Evolutionary conservation across 2,888 invertebrate species (phyloP).

Genomic region (Caenorhabditis afra): DNA sequence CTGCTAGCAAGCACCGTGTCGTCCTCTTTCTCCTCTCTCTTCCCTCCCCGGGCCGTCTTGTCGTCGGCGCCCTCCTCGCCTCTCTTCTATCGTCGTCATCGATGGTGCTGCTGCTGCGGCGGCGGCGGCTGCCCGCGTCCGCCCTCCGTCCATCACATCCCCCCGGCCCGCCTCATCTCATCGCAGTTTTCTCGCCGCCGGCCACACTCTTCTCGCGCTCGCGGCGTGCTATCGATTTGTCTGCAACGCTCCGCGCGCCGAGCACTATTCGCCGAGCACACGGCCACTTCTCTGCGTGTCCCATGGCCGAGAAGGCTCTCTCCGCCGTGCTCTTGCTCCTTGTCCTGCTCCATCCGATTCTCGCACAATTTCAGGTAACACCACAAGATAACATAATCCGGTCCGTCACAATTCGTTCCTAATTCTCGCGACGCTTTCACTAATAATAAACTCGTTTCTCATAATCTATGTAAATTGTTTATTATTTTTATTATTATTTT

Average conservation of each 20-base stretch:
- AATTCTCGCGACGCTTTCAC: neutral
- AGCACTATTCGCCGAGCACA: conserved; percentile 21
- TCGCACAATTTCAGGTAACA: conserved; percentile 57
- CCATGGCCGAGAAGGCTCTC: conserved; percentile 25
- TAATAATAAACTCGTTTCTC: conserved; percentile 5
- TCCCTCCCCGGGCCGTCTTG: conserved; percentile 7
- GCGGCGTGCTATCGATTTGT: conserved; percentile 27
- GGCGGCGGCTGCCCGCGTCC: conserved; percentile 1
- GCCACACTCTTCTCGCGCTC: conserved; percentile 17
- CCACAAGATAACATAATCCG: neutral
- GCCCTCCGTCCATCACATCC: conserved; percentile 15
- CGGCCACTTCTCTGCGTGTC: conserved; percentile 13
- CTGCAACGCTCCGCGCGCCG: conserved; percentile 17
- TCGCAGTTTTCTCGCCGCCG: conserved; percentile 15
- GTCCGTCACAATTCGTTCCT: neutral
- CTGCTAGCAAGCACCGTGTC: conserved; percentile 19
- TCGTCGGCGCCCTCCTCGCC: conserved; percentile 12
- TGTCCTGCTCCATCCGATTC: conserved; percentile 22
- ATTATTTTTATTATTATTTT: neutral
- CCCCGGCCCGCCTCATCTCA: conserved; percentile 7
- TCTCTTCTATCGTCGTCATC: conserved; percentile 28
- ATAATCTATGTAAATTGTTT: conserved; percentile 1
- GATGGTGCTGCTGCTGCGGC: conserved; percentile 7
- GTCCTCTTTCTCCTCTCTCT: conserved; percentile 21
- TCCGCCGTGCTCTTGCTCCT: conserved; percentile 10